These are phyloP conservation scores for Bombylius discolor DNA, from an alignment of 2,888 invertebrate species.

Conservation along the genomic window DNA sequence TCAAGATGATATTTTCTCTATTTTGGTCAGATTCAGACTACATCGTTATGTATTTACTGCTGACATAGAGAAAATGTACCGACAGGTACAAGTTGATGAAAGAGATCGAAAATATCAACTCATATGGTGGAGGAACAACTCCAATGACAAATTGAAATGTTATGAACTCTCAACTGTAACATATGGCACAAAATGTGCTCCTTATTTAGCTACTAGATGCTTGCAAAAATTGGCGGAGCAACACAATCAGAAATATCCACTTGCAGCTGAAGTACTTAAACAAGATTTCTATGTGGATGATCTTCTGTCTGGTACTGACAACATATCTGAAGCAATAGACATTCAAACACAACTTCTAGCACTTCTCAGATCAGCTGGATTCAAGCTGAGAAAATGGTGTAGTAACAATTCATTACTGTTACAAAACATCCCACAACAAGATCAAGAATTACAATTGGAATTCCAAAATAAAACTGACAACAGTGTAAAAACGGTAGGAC, in stretches of 20 bases:
- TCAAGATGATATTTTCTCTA: too few species aligned
- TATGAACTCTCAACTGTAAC: slow-evolving; percentile 14
- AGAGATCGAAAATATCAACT: slow-evolving; percentile 22
- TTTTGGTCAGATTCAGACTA: too few species aligned
- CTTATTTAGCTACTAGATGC: slow-evolving; percentile 30
- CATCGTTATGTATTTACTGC: too few species aligned
- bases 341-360: background rate
- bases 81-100: too few species aligned
- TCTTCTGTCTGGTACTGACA: slow-evolving; percentile 36
- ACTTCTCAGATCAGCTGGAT: background rate
- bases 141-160: slow-evolving; percentile 28
- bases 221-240: slow-evolving; percentile 34
- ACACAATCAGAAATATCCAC: slow-evolving; percentile 40
- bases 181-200: slow-evolving; percentile 20
- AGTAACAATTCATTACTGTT: background rate
- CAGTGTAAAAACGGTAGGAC: too few species aligned
- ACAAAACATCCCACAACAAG: too few species aligned
- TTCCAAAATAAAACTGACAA: too few species aligned
- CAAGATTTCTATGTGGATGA: slow-evolving; percentile 39
- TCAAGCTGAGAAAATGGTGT: background rate
- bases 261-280: slow-evolving; percentile 34
- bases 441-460: too few species aligned
- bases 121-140: slow-evolving; percentile 30
- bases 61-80: too few species aligned
- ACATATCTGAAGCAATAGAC: slow-evolving; percentile 22